Base-by-base conservation (phyloP, 2,888 invertebrate genomes). In the Kuschelorhynchus macadamiae region DNA sequence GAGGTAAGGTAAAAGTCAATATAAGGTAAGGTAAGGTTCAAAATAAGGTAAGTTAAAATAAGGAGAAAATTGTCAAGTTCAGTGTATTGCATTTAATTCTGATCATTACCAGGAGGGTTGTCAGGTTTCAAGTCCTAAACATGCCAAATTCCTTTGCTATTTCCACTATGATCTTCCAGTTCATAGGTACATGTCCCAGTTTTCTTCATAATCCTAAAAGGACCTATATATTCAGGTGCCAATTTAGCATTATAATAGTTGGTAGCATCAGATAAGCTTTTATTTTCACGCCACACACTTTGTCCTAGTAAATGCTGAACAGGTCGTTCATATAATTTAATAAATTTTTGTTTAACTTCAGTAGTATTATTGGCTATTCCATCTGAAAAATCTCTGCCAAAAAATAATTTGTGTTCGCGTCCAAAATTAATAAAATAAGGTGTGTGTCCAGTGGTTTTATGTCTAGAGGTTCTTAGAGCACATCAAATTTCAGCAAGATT, bases 341-440 rank as follows among this genome's bases (percentile, higher is more conserved):
- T n/a, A n/a, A n/a, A n/a, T n/a, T n/a, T n/a, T n/a, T n/a, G n/a
- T n/a, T n/a, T n/a, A n/a, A 9, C n/a, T 18, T 2, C 18, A 17
- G 1, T n/a, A 18, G 42, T 49, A 49, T 7, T 14, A 7, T 21
- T 8, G 14, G 12, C 8, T n/a, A 49, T 12, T 21, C 16, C 12
- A 5, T n/a, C 11, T 0, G 30, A 21, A 49, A 21, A 49, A 12
- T 55, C 59, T 5, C 11, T 16, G 0, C 60, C 60, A 50, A 20
- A n/a, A n/a, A n/a, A 57, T n/a, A 55, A 21, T 21, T 41, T 20
- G 20, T 66, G 52, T 36, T 68, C 62, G 1, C 59, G 21, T 7
- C 70, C 70, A 52, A 70, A 70, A 17, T 61, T 62, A 1, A 70
- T 21, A 14, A 60, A 70, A 47, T 61, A 72, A 8, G 72, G 72